phyloP scores from a whole-genome alignment of 2,797 vertebrate genomes.

The Cryptoblepharus egeriae region DNA sequence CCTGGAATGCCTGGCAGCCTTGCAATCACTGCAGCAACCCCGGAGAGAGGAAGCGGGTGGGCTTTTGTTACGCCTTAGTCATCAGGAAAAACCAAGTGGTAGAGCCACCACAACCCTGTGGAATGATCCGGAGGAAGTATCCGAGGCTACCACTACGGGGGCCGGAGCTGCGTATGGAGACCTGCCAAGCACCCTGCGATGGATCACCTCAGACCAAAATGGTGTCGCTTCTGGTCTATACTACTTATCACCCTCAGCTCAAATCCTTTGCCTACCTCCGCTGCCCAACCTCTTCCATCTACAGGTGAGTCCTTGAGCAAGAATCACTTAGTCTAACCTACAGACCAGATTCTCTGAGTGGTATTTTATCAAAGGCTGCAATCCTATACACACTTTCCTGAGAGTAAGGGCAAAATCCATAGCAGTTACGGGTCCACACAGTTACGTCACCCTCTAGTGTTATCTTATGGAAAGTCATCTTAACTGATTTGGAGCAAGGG shows the following conservation, averaged over 20 bases:
- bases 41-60: constrained; percentile 59
- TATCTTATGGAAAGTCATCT: no score
- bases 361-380: no score
- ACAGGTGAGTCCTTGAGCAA: constrained; percentile 53
- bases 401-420: no score
- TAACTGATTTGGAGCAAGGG: no score
- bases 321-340: no score
- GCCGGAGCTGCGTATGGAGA: constrained; percentile 62
- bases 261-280: constrained; percentile 34
- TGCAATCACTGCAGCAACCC: constrained; percentile 52
- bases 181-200: constrained; percentile 46
- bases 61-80: constrained; percentile 56
- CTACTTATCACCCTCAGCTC: constrained; percentile 31
- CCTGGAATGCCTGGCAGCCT: constrained; percentile 66
- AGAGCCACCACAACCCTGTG: constrained; percentile 44
- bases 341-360: no score
- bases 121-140: constrained; percentile 17
- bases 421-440: no score
- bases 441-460: no score
- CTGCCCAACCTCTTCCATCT: constrained; percentile 68
- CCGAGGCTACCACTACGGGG: neutral
- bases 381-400: no score
- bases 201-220: neutral
- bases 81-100: fast-evolving
- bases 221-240: constrained; percentile 33